Conservation (phyloP, 1,140 invertebrate genomes). For the Leguminivora glycinivorella region DNA sequence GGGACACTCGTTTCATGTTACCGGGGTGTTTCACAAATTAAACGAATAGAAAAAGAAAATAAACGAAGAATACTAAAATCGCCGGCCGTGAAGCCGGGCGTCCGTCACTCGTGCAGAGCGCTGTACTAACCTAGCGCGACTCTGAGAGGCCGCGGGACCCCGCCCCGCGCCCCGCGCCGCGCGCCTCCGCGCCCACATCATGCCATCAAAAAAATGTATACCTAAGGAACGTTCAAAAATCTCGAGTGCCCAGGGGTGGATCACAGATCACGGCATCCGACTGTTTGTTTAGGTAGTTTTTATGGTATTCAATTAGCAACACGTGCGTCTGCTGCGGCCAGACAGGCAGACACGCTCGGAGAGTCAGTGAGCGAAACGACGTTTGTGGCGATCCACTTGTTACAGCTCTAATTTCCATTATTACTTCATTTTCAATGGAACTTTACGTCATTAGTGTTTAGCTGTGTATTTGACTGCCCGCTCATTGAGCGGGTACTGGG, state of each 20-base stretch:
- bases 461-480: no score
- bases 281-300: slow-evolving; percentile 40
- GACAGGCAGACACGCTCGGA: slow-evolving; percentile 40
- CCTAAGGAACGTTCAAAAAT: slow-evolving; percentile 49
- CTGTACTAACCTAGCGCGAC: slow-evolving; percentile 64
- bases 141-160: slow-evolving; percentile 68
- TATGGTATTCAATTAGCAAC: slow-evolving; percentile 67
- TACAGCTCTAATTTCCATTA: background rate
- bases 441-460: background rate
- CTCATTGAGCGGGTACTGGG: no score
- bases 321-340: slow-evolving; percentile 53
- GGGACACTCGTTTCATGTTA: slow-evolving; percentile 55
- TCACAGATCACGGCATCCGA: slow-evolving; percentile 40
- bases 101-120: slow-evolving; percentile 76
- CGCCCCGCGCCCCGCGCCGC: slow-evolving; percentile 59
- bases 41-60: slow-evolving; percentile 78
- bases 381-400: background rate
- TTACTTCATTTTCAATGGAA: background rate
- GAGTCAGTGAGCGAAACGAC: slow-evolving; percentile 40
- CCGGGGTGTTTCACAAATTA: slow-evolving; percentile 62
- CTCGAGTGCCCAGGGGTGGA: slow-evolving; percentile 47
- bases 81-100: slow-evolving; percentile 71
- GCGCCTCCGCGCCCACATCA: slow-evolving; percentile 56
- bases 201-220: slow-evolving; percentile 54
- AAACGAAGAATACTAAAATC: slow-evolving; percentile 77